A percentile compares a stretch with the other conserved stretches of the same genome.
Conservation (phyloP, 2,888 invertebrate genomes). For the Agriopis marginaria region DNA sequence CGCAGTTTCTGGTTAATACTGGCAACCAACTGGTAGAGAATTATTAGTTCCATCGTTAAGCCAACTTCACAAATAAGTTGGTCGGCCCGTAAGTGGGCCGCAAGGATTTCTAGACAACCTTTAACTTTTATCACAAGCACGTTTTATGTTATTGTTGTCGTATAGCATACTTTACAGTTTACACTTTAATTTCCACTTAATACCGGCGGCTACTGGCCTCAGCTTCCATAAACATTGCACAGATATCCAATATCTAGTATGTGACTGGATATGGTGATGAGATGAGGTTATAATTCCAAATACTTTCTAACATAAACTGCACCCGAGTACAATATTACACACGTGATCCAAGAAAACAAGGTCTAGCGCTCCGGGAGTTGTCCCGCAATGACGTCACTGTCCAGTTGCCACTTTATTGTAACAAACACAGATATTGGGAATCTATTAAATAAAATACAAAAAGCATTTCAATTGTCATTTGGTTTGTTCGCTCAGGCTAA, state of each 20-base stretch:
- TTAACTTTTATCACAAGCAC: conserved; percentile 42
- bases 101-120: conserved; percentile 44
- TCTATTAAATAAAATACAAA: too few species aligned
- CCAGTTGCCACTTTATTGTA: too few species aligned
- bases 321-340: conserved; percentile 18
- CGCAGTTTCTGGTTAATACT: neutral
- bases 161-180: conserved; percentile 11
- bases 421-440: too few species aligned
- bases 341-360: too few species aligned
- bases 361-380: too few species aligned
- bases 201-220: neutral
- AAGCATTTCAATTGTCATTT: too few species aligned
- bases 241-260: conserved; percentile 28
- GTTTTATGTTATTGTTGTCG: conserved; percentile 41
- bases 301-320: conserved; percentile 26
- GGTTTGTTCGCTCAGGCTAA: too few species aligned
- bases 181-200: conserved; percentile 12
- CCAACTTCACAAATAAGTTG: neutral
- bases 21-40: neutral
- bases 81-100: neutral
- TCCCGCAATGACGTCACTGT: too few species aligned
- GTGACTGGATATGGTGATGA: conserved; percentile 29
- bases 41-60: neutral
- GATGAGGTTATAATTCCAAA: conserved; percentile 27
- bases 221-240: conserved; percentile 19